phyloP scores from a whole-genome alignment of 1,140 invertebrate genomes.

The Homarus americanus region DNA sequence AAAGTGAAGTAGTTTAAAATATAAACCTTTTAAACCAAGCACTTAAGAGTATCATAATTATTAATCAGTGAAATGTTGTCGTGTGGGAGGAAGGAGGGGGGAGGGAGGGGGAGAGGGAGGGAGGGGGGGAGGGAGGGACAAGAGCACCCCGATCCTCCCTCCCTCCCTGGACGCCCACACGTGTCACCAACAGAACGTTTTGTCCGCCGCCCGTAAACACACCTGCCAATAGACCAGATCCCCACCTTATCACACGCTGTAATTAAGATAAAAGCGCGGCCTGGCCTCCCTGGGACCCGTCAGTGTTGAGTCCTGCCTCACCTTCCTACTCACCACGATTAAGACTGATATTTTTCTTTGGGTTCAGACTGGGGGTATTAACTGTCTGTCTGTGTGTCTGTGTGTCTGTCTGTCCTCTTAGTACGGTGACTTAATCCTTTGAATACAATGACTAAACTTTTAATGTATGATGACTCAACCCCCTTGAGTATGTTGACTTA shows the following conservation, averaged over 20 bases:
- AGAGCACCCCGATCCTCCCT: neutral
- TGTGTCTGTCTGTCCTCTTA: too few relatives aligned
- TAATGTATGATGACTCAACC: too few relatives aligned
- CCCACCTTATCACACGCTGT: conserved; percentile 16
- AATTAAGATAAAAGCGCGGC: conserved; percentile 33
- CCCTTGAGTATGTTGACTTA: too few relatives aligned
- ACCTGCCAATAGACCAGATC: neutral
- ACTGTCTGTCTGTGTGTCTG: too few relatives aligned
- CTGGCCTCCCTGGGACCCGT: neutral
- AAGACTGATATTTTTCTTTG: too few relatives aligned
- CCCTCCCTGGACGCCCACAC: neutral
- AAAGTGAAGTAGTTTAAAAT: neutral
- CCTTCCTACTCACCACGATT: neutral
- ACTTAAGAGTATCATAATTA: neutral
- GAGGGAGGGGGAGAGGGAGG: neutral
- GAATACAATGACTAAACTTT: too few relatives aligned
- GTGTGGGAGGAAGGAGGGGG: neutral
- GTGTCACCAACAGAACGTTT: neutral
- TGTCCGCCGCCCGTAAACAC: neutral
- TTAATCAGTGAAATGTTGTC: neutral
- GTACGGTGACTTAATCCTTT: too few relatives aligned
- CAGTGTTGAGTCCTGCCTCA: neutral
- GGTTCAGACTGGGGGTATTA: too few relatives aligned
- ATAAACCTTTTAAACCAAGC: neutral
- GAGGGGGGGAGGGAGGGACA: neutral